Evolutionary conservation across 2,797 vertebrate genomes (phyloP), one percentile per base, ranked within the genome.

Genomic region (Tadarida brasiliensis): DNA sequence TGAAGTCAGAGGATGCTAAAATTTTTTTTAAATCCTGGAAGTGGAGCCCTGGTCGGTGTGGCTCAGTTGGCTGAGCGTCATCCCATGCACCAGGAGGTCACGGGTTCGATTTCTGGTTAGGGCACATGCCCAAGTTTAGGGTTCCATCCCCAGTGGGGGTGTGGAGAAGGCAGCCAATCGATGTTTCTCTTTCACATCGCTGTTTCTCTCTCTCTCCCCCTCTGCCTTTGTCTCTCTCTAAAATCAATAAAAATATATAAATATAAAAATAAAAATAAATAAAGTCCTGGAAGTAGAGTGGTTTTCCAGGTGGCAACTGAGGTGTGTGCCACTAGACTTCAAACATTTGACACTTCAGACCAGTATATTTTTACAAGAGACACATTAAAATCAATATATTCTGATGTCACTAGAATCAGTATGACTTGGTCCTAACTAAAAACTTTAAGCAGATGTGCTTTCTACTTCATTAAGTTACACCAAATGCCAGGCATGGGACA

Each of bases 351-450:
- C 11, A 17, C 1, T 82, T 65, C 35, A 82, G 51, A 63, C 26
- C 49, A 35, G 65, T 86, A 7, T 49, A 19, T 85, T 68, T 51
- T 71, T 73, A 47, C 84, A 95, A 77, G 30, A 67, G 47, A 83
- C 5, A 71, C 28, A 35, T 57, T 80, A 76, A 87, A 80, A 68
- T 90, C 35, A 65, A 0, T 61, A 35, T 76, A 74, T 74, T 89
- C 57, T 61, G 57, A 80, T 85, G 49, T 95, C 70, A 67, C 51
- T 67, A 65, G 81, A 97, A 86, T 74, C 57, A 63, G 63, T 90
- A 47, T 73, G 70, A 47, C 51, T 74, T 15, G 51, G 33, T 67
- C 89, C 33, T 86, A 68, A 57, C 56, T 77, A 57, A 92, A 78
- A 82, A 20, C 39, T 26, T 88, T 33, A 84, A 76, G 83, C 30